Evolutionary conservation across 2,797 vertebrate genomes (phyloP), one percentile per base, ranked within the genome.

Genomic region (Phataginus tricuspis): DNA sequence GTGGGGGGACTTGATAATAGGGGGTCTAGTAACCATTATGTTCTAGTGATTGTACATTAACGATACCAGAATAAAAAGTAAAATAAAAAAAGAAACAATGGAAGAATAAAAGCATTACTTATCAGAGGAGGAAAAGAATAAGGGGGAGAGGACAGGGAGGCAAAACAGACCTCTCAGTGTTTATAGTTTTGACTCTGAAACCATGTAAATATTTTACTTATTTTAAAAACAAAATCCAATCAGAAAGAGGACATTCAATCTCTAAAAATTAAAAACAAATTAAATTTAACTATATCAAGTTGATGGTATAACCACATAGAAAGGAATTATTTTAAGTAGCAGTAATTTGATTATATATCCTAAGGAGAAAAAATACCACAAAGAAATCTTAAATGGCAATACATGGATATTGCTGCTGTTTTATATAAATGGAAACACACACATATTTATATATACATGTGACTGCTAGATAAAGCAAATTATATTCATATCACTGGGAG

Each of bases 171-270:
- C 37, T 84, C 71, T 27, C n/a, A 79, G 5, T 71, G 12, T 80
- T 79, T 51, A 79, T 84, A 42, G 49, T 49, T 91, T 84, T 84
- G 63, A 57, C n/a, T 57, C 63, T 64, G 21, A 88, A 88, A 25
- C 78, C 21, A 88, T 34, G 19, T 57, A 77, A 74, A 84, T 83
- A 83, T 63, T 91, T 77, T 77, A 84, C 11, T 84, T 91, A 49
- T 72, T 66, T 86, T 77, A 49, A 87, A 94, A 63, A 37, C 8
- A 88, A 94, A 94, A 71, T 77, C 84, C 78, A 88, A 87, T 85
- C 14, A 82, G 49, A 78, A 79, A 79, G 27, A 71, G 80, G 45
- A 95, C 90, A 90, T 64, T 63, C 14, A 64, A 13, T 64, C 6
- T 31, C 49, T 82, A 93, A 71, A 63, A 93, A 55, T 75, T 80